These are phyloP conservation scores for Hydraecia micacea DNA, from an alignment of 2,888 invertebrate species.

Conservation along the genomic window DNA sequence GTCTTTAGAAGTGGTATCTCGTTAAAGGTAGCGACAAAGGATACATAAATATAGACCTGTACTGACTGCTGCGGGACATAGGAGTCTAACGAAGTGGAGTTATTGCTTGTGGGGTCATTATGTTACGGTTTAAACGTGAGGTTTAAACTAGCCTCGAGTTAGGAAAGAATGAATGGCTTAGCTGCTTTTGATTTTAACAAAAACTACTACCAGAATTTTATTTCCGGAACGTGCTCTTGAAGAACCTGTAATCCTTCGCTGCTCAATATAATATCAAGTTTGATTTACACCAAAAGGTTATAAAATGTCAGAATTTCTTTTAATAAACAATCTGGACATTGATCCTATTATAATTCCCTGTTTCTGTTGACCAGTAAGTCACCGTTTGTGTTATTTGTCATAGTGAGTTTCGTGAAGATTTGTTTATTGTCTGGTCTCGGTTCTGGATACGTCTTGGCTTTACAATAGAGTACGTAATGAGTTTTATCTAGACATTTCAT, in stretches of 20 bases:
- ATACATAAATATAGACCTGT: conserved; percentile 38
- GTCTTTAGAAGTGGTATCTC: conserved; percentile 2
- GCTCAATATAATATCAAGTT: neutral
- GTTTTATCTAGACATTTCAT: neutral
- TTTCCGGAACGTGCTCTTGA: too few relatives aligned
- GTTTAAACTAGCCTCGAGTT: neutral
- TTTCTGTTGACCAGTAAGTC: neutral
- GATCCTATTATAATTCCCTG: neutral
- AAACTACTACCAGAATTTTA: too few relatives aligned
- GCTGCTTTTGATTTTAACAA: too few relatives aligned
- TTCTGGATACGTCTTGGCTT: too few relatives aligned
- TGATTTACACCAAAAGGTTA: neutral
- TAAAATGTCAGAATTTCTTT: neutral
- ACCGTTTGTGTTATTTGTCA: neutral
- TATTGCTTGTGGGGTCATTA: conserved; percentile 25
- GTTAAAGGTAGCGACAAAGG: conserved; percentile 24
- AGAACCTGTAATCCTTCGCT: neutral
- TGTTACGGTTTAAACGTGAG: neutral
- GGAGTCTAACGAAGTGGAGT: conserved; percentile 39
- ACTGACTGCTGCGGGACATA: neutral
- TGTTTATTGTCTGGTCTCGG: too few relatives aligned
- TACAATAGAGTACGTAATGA: neutral
- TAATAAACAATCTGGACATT: neutral
- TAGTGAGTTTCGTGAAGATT: neutral
- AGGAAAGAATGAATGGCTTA: neutral